phyloP scores from a whole-genome alignment of 2,888 invertebrate genomes.

The Agapostemon virescens region DNA sequence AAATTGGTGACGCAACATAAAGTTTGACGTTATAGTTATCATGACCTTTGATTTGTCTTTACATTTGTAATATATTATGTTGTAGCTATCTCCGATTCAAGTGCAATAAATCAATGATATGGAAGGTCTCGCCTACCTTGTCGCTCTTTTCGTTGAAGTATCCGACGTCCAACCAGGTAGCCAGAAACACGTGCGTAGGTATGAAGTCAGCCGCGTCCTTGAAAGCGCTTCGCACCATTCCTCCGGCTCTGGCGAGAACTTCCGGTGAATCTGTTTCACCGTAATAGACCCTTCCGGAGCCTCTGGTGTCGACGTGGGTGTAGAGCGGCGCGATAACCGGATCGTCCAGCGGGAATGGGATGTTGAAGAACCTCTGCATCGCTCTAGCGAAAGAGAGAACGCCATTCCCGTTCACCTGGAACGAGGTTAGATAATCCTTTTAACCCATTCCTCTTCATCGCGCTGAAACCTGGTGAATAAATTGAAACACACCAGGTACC shows the following conservation, averaged over 20 bases:
- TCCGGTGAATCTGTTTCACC: slow-evolving; percentile 85
- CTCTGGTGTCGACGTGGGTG: slow-evolving; percentile 92
- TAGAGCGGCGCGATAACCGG: slow-evolving; percentile 95
- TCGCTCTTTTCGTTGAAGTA: slow-evolving; percentile 85
- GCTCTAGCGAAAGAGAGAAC: slow-evolving; percentile 94
- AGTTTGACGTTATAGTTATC: too few species aligned
- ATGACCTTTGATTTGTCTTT: too few species aligned
- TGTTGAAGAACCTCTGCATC: slow-evolving; percentile 91
- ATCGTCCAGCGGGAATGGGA: slow-evolving; percentile 93
- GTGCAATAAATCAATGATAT: not conserved
- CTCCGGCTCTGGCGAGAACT: slow-evolving; percentile 85
- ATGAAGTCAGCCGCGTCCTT: slow-evolving; percentile 87
- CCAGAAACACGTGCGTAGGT: slow-evolving; percentile 90
- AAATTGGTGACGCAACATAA: too few species aligned
- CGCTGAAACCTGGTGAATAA: not conserved
- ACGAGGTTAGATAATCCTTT: slow-evolving; percentile 51
- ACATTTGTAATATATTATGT: too few species aligned
- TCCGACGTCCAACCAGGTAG: slow-evolving; percentile 95
- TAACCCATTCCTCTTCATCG: not conserved
- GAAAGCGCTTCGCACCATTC: slow-evolving; percentile 88
- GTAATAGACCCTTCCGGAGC: slow-evolving; percentile 88
- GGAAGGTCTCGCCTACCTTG: slow-evolving; percentile 80
- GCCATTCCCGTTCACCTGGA: slow-evolving; percentile 95
- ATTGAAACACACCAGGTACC: too few species aligned
- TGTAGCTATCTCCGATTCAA: too few species aligned